Conservation (phyloP, 1,140 invertebrate species). For the Dolichoris vasculosae region DNA sequence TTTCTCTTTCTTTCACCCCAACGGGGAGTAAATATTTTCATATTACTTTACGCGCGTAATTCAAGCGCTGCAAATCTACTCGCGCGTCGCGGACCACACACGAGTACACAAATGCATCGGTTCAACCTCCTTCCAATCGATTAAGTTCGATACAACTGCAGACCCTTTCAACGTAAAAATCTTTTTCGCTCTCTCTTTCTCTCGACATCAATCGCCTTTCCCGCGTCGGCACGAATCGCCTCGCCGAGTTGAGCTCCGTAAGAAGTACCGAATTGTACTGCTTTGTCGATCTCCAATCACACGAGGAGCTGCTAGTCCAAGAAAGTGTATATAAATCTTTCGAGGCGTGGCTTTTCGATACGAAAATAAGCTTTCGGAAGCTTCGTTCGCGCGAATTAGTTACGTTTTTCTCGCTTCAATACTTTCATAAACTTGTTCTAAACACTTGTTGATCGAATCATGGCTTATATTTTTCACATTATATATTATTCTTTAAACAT, state of each 20-base stretch:
- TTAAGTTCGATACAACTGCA: not conserved
- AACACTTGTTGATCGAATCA: no score
- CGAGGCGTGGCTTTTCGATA: not conserved
- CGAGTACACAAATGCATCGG: not conserved
- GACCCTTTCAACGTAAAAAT: not conserved
- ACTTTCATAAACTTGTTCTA: no score
- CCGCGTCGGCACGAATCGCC: not conserved
- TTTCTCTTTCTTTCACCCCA: slow-evolving; percentile 44
- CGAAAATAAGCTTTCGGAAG: not conserved
- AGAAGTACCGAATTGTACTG: not conserved
- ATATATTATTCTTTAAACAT: no score
- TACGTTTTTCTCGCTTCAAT: not conserved
- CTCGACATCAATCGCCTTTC: not conserved
- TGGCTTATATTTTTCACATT: no score
- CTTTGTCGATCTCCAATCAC: not conserved
- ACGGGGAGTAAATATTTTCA: slow-evolving; percentile 72
- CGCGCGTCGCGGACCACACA: slow-evolving; percentile 44
- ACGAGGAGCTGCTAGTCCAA: not conserved
- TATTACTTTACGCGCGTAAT: slow-evolving; percentile 70
- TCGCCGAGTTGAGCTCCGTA: not conserved
- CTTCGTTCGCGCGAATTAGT: not conserved
- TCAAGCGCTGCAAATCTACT: slow-evolving; percentile 66
- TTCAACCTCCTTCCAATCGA: slow-evolving; percentile 2
- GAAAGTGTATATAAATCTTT: not conserved
- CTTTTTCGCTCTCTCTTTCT: not conserved